Base-by-base conservation (phyloP, 2,797 vertebrate species). In the Platalea minor region DNA sequence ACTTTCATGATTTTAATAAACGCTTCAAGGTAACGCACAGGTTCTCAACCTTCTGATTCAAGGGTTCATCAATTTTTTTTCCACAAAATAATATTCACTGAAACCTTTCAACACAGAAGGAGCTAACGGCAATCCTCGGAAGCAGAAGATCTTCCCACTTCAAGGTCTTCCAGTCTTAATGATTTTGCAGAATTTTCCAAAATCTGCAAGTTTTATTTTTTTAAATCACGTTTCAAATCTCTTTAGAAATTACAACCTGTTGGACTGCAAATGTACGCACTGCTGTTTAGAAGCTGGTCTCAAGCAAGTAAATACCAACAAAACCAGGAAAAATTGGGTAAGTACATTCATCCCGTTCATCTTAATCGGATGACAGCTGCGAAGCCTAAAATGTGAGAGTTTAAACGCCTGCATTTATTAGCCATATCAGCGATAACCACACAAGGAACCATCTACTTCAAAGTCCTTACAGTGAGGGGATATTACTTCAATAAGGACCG, bases 1-100 rank as follows among this genome's bases (percentile, higher is more conserved):
- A 83, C 39, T 89, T 85, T 69, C 79, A 43, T 70, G 37, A 81
- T 53, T 92, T 89, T 88, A 95, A 48, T 76, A 85, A 93, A 53
- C 33, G 54, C 60, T 73, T 82, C 61, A 93, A 65, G 39, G 18
- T 33, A 69, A 86, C 2, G 33, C 24, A 37, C 10, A 6, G 10
- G 18, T 45, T 70, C 43, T 76, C 63, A 76, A 17, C 14, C 7
- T 33, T 48, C 76, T 26, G n/a, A 64, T 41, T 46, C 21, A 53
- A 3, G 10, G 39, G 12, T 33, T 87, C 50, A 35, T 65, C 13
- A 2, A 6, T 3, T n/a, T 23, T 26, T 63, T n/a, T 56, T 5
- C 41, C 74, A 33, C 31, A 50, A 88, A 82, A 56, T 1, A 60
- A 10, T 31, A 54, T 64, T 53, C 72, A 68, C 25, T 57, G 60